Evolutionary conservation across 2,113 vertebrate genomes (phyloP).

Genomic region (Dicaeum eximium): DNA sequence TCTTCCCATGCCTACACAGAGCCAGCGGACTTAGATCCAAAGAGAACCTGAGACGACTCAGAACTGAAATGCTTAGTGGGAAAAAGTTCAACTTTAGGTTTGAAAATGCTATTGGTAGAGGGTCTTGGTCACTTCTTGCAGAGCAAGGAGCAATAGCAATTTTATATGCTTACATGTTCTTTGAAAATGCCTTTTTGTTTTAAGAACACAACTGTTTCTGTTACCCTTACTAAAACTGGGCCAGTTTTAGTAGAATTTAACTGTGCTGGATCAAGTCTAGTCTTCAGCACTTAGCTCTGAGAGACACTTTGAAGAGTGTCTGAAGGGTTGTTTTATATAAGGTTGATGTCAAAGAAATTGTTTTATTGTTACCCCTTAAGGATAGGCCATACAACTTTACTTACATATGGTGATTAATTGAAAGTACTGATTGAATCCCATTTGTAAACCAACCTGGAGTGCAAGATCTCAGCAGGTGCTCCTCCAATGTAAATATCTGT

Average conservation of each 20-base stretch:
- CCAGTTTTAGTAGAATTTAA: neutral
- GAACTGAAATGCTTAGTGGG: neutral
- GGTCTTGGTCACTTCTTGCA: neutral
- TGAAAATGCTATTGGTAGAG: neutral
- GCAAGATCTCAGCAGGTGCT: constrained; percentile 81
- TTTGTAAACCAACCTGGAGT: constrained; percentile 76
- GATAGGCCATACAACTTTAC: neutral
- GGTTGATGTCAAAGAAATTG: neutral
- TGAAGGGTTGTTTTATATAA: neutral
- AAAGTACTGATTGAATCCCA: neutral
- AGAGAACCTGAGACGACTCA: neutral
- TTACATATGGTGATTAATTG: neutral
- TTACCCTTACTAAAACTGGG: neutral
- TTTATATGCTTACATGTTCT: neutral
- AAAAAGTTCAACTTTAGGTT: neutral
- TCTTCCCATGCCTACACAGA: neutral
- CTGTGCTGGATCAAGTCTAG: neutral
- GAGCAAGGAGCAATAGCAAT: neutral
- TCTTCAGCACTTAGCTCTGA: neutral
- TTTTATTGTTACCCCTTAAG: neutral
- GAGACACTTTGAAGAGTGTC: neutral
- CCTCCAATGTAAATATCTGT: constrained; percentile 94
- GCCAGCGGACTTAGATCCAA: neutral
- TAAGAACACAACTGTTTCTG: neutral
- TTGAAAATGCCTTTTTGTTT: neutral